Evolutionary conservation across 2,888 invertebrate genomes (phyloP), one percentile per base, ranked within the genome.

Genomic region (Nemurella pictetii): DNA sequence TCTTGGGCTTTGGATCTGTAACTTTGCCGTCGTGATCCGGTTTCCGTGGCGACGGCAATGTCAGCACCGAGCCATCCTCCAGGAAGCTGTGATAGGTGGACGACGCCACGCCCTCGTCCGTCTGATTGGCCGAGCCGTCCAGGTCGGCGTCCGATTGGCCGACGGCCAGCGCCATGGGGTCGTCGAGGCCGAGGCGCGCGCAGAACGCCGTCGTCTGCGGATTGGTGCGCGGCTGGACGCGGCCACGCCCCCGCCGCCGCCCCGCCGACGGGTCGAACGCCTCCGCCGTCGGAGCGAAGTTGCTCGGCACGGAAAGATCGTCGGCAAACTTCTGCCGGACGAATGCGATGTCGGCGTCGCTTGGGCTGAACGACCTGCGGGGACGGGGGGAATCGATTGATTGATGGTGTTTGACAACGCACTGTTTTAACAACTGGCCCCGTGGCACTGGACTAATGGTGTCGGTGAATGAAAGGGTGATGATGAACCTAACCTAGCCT

Each of bases 251-350:
- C 84, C 89, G 30, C 27, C 35, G 90, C n/a, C 88, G 90, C 9
- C 89, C 89, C 82, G 89, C 89, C 72, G 91, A 90, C 2, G 91
- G 90, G 85, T 92, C 90, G 88, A 93, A 95, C 0, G 93, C 90
- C 75, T 94, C 93, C 0, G 94, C 96, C 15, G 97, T 97, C 87
- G 91, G 93, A 26, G 91, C 91, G 91, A 99, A 99, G 90, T 95
- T 96, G 0, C 93, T 90, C 0, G 96, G 96, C 84, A 99, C 93
- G 80, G 89, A 90, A 82, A 98, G 90, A 88, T 95, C 92, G 83
- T 92, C 91, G 72, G 93, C 92, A 89, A 98, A 94, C 89, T 94
- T 92, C 77, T 91, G 90, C 0, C 92, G 88, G 4, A 97, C 90
- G 26, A 91, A 90, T 26, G 93, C 90, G 87, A 95, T 94, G 89